Evolutionary conservation across 2,888 invertebrate genomes (phyloP).

Genomic region (Mesorhabditis spiculigera): DNA sequence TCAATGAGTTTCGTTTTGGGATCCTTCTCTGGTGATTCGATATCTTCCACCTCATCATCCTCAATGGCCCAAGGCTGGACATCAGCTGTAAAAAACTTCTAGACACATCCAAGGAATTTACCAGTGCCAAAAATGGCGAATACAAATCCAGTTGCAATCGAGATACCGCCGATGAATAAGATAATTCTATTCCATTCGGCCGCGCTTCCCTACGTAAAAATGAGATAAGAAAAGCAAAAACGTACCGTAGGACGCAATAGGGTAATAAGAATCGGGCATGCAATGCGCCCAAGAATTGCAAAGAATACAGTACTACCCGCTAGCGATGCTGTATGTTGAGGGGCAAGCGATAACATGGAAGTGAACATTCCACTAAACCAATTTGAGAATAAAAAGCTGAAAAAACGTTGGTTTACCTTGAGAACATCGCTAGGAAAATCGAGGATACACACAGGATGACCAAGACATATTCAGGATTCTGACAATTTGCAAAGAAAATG

Average conservation of each 20-base stretch:
- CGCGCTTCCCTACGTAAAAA: background rate
- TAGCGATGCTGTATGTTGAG: background rate
- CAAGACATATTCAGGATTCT: background rate
- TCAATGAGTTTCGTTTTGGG: background rate
- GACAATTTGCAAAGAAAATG: background rate
- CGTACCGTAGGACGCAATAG: background rate
- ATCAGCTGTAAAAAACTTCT: background rate
- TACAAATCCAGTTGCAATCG: background rate
- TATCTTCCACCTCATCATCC: background rate
- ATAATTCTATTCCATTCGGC: background rate
- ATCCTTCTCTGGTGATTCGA: background rate
- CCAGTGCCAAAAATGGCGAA: background rate
- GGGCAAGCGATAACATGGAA: background rate
- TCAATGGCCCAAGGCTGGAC: background rate
- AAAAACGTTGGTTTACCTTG: background rate
- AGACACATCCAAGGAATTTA: background rate
- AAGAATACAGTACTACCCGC: background rate
- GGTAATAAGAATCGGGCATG: background rate
- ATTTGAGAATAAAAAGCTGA: background rate
- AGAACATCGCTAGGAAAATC: background rate
- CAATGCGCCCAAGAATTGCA: background rate
- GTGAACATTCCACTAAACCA: background rate
- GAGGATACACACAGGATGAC: background rate
- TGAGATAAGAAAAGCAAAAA: no score
- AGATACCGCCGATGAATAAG: background rate